Percentiles rank a stretch among this genome's conserved stretches.
Evolutionary conservation across 2,113 vertebrate species (phyloP).

Genomic region (Rhinoptilus africanus): DNA sequence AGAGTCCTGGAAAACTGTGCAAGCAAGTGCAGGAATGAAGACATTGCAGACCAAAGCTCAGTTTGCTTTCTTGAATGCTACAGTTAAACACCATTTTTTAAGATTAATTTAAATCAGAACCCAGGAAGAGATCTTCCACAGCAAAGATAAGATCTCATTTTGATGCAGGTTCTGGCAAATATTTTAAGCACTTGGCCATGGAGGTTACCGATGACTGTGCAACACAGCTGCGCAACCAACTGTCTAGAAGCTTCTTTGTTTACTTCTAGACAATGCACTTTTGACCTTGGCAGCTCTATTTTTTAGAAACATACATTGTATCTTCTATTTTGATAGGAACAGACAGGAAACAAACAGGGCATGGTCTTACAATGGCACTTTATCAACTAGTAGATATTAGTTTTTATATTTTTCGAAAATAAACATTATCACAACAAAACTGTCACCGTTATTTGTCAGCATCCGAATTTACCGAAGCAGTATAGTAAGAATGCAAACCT

Average conservation of each 20-base stretch:
- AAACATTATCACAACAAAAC: not conserved
- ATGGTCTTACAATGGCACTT: not conserved
- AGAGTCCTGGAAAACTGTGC: not conserved
- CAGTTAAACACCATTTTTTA: not conserved
- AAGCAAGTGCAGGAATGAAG: not conserved
- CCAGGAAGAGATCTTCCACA: not conserved
- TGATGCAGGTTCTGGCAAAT: not conserved
- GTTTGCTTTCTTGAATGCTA: not conserved
- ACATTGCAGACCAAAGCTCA: not conserved
- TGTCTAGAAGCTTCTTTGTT: not conserved
- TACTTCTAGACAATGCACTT: not conserved
- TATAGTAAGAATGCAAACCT: not conserved
- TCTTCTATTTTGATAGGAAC: not conserved
- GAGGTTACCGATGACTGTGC: not conserved
- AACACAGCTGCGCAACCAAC: not conserved
- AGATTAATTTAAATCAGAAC: not conserved
- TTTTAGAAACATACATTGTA: not conserved
- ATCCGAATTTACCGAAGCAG: not conserved
- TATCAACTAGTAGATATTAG: not conserved
- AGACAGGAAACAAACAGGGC: not conserved
- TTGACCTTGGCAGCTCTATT: not conserved
- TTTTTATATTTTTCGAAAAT: not conserved
- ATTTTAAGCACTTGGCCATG: not conserved
- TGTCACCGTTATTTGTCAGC: not conserved
- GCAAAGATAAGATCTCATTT: not conserved